Evolutionary conservation across 1,140 invertebrate genomes (phyloP).

Genomic region (Akabosia matsudoensis): DNA sequence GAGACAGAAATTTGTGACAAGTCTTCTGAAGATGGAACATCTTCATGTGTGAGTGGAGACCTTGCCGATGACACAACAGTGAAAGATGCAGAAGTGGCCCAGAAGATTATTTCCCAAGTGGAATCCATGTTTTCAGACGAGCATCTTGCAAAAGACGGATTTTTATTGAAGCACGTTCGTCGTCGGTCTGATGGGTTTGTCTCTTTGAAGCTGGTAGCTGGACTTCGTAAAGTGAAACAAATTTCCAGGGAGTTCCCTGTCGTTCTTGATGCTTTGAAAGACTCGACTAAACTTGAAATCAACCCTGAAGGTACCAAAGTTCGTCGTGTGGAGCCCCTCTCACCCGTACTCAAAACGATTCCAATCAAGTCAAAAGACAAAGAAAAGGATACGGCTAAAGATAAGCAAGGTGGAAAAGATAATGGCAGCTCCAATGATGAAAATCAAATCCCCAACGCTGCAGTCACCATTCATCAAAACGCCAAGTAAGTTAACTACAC

Average conservation of each 20-base stretch:
- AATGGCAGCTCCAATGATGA: slow-evolving; percentile 6
- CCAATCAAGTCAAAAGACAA: slow-evolving; percentile 48
- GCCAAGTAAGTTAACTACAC: slow-evolving; percentile 25
- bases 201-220: slow-evolving; percentile 87
- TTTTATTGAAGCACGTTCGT: slow-evolving; percentile 88
- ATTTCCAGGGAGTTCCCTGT: slow-evolving; percentile 89
- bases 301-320: slow-evolving; percentile 88
- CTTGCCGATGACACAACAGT: neutral
- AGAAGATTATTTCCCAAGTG: slow-evolving; percentile 76
- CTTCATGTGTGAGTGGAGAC: neutral
- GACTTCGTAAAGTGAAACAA: slow-evolving; percentile 87
- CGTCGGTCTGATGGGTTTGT: slow-evolving; percentile 93
- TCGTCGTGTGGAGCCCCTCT: slow-evolving; percentile 76
- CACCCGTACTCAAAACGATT: slow-evolving; percentile 84
- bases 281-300: slow-evolving; percentile 78
- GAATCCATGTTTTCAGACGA: slow-evolving; percentile 93
- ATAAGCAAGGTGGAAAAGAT: slow-evolving; percentile 30
- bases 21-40: neutral
- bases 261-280: slow-evolving; percentile 48
- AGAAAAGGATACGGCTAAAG: slow-evolving; percentile 27
- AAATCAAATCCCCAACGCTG: neutral
- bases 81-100: slow-evolving; percentile 59
- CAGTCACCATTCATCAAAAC: neutral
- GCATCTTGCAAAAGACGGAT: slow-evolving; percentile 91
- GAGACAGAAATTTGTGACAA: slow-evolving; percentile 1